phyloP scores from a whole-genome alignment of 2,888 invertebrate genomes.

The Brachypterus glaber region DNA sequence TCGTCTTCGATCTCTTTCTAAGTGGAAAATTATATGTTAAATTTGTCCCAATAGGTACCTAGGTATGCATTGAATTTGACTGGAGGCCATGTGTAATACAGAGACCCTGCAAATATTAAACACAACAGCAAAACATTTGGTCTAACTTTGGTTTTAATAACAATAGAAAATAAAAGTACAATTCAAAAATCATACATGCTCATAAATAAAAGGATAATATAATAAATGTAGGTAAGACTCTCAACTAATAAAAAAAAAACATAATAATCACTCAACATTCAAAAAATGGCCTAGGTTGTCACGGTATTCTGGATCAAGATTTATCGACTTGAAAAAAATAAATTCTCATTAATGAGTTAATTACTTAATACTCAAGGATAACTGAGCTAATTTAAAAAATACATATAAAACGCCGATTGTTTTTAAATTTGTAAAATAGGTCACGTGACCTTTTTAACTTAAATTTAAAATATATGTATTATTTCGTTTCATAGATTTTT shows the following conservation, averaged over 20 bases:
- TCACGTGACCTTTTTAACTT: too few relatives aligned
- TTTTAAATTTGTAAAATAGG: too few relatives aligned
- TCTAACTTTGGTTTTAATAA: slow-evolving; percentile 43
- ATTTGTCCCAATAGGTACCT: too few relatives aligned
- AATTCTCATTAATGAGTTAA: too few relatives aligned
- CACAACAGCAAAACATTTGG: slow-evolving; percentile 34
- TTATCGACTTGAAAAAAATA: neutral
- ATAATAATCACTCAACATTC: slow-evolving; percentile 38
- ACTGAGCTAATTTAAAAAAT: too few relatives aligned
- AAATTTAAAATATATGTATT: too few relatives aligned
- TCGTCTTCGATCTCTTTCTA: too few relatives aligned
- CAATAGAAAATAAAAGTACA: slow-evolving; percentile 43
- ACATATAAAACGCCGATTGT: neutral
- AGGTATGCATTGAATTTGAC: slow-evolving; percentile 11
- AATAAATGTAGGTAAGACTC: slow-evolving; percentile 32
- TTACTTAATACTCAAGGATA: too few relatives aligned
- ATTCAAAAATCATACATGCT: slow-evolving; percentile 38
- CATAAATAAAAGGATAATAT: slow-evolving; percentile 36
- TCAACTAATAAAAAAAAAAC: slow-evolving; percentile 29
- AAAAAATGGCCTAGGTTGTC: slow-evolving; percentile 35
- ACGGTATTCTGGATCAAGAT: neutral
- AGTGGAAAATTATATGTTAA: too few relatives aligned
- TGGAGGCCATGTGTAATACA: slow-evolving; percentile 6
- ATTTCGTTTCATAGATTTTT: too few relatives aligned
- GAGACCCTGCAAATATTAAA: slow-evolving; percentile 29